Evolutionary conservation across 2,113 vertebrate species (phyloP).

Genomic region (Arenaria interpres): DNA sequence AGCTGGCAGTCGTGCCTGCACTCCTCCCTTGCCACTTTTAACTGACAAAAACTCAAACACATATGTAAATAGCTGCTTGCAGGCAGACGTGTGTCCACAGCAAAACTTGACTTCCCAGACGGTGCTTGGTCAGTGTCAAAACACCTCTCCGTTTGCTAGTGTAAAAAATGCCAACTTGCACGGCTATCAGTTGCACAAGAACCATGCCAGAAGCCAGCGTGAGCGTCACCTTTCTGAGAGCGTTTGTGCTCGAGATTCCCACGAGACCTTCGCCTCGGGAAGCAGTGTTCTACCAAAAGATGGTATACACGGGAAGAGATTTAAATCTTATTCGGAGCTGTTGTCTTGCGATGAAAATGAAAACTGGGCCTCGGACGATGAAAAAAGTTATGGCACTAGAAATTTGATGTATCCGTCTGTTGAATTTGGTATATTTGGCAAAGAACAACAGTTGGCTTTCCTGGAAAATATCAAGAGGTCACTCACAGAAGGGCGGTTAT

Average conservation of each 20-base stretch:
- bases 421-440: conserved; percentile 84
- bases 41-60: conserved; percentile 49
- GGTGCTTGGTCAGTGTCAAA: not conserved
- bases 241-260: conserved; percentile 32
- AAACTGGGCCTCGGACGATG: conserved; percentile 40
- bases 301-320: conserved; percentile 31
- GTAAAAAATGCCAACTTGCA: conserved; percentile 61
- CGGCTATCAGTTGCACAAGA: not conserved
- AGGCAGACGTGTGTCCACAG: not conserved
- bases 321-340: conserved; percentile 74
- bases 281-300: not conserved
- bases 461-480: conserved; percentile 81
- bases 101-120: not conserved
- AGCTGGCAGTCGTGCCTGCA: not conserved
- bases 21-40: not conserved
- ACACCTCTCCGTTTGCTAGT: conserved; percentile 31
- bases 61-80: not conserved
- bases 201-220: conserved; percentile 29
- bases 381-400: conserved; percentile 33
- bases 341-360: conserved; percentile 73
- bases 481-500: conserved; percentile 79
- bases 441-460: conserved; percentile 81
- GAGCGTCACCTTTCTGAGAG: conserved; percentile 77
- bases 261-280: not conserved
- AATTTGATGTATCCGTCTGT: conserved; percentile 71